Percentiles rank a stretch among this genome's conserved stretches.
These are phyloP conservation scores for Rhinopomastus cyanomelas DNA, from an alignment of 2,113 vertebrate genomes.

Conservation along the genomic window DNA sequence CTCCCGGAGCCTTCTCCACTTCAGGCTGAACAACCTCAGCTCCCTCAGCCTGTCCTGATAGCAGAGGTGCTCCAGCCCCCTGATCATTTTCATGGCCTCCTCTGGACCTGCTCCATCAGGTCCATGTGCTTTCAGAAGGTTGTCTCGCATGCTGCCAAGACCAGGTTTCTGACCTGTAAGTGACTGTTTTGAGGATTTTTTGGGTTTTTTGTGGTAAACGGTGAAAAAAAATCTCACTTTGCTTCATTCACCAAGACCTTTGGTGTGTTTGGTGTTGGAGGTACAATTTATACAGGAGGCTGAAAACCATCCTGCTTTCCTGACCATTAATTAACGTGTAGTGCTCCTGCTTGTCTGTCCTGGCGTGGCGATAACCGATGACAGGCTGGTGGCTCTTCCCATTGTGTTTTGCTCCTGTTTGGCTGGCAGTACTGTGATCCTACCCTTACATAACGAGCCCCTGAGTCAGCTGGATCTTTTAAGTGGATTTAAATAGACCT, in stretches of 20 bases:
- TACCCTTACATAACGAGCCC: background rate
- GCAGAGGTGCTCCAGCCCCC: too few species aligned
- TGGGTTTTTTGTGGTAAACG: background rate
- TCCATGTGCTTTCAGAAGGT: background rate
- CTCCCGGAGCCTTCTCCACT: too few species aligned
- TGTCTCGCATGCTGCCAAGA: background rate
- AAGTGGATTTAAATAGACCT: slow-evolving; percentile 26
- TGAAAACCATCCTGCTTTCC: background rate
- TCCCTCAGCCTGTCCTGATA: too few species aligned
- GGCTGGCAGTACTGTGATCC: background rate
- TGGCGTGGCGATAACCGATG: background rate
- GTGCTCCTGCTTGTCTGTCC: background rate
- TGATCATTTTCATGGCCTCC: too few species aligned
- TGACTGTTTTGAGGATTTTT: background rate
- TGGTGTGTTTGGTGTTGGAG: background rate
- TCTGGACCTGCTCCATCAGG: too few species aligned
- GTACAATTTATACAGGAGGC: background rate
- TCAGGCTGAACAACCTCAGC: too few species aligned
- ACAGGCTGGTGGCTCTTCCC: background rate
- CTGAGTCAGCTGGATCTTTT: slow-evolving; percentile 41
- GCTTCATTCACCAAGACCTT: background rate
- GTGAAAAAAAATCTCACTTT: background rate
- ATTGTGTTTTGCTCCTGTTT: background rate
- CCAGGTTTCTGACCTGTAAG: background rate
- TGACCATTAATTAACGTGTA: background rate